These are phyloP conservation scores for Stratiomys singularior DNA, from an alignment of 2,888 invertebrate species.

Conservation along the genomic window DNA sequence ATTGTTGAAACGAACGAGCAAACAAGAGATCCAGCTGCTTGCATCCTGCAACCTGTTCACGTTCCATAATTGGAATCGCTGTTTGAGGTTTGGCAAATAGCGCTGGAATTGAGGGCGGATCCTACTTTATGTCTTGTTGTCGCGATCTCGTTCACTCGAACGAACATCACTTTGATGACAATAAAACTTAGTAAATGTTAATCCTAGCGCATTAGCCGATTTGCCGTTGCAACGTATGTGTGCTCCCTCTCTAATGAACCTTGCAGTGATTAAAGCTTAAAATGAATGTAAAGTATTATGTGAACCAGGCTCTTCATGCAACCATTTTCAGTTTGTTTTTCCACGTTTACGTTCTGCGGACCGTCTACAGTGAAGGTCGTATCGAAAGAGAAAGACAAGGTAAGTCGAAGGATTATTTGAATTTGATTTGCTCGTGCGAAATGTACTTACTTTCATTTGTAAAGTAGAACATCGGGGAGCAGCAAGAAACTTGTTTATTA, in stretches of 20 bases:
- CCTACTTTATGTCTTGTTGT: neutral
- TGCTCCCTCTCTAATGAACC: slow-evolving; percentile 33
- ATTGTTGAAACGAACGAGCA: neutral
- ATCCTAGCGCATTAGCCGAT: neutral
- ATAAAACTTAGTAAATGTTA: neutral
- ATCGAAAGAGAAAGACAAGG: slow-evolving; percentile 32
- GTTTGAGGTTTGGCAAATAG: slow-evolving; percentile 1
- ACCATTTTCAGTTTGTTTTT: slow-evolving; percentile 39
- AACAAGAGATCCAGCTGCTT: neutral
- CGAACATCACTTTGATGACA: slow-evolving; percentile 1
- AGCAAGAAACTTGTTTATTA: too few relatives aligned
- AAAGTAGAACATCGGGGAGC: too few relatives aligned
- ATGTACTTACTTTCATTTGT: too few relatives aligned
- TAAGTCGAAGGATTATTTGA: neutral
- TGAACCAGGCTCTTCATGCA: slow-evolving; percentile 25
- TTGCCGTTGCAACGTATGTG: neutral
- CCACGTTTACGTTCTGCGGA: slow-evolving; percentile 9
- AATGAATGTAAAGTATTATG: slow-evolving; percentile 42
- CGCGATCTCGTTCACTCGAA: slow-evolving; percentile 9
- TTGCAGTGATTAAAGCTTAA: slow-evolving; percentile 39
- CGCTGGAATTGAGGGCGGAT: neutral
- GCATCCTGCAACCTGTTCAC: neutral
- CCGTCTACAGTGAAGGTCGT: slow-evolving; percentile 1
- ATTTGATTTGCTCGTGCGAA: too few relatives aligned
- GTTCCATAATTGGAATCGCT: slow-evolving; percentile 6